Base-by-base conservation (phyloP, 1,140 invertebrate species). In the Ctenoplectra terminalis region DNA sequence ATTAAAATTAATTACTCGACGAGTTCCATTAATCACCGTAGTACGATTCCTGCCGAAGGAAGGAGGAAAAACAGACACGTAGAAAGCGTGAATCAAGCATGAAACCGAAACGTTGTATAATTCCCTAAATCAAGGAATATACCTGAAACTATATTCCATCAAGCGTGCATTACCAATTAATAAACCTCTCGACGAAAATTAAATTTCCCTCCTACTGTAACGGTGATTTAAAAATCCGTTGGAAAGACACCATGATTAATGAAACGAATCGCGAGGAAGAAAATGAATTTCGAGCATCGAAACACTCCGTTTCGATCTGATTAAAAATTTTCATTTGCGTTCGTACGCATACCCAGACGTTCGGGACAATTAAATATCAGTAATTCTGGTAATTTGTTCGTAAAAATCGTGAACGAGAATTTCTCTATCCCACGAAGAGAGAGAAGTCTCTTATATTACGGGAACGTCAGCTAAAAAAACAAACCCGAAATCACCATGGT, bases 1-100 rank as follows among this genome's bases (percentile, higher is more conserved):
- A 70, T 70, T 70, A 54, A 31, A 70, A 70, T 70, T 70, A 70
- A 70, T 70, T 54, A 52, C 50, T 54, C 50, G 20, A 5, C 31
- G 67, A 26, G 48, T 20, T 7, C 23, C 31, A 54, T 70, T 70
- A 70, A 54, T 70, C 50, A 70, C 66, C 2, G 46, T 26, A 6
- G 66, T 17, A 7, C 46, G 15, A 26, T 37, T 20, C 20, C 31
- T 17, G 6, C 11, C 15, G 6, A 34, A 8, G 23, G 31, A 29
- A 17, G 2, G 23, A 54, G 31, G 48, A 70, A 54, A 70, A 70
- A 70, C 46, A 9, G 46, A 2, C 20, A 34, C 7, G 17, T 23
- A 3, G 8, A 20, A 29, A 7, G 29, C 20, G 26, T n/a, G 15
- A 58, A 58, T 58, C 13, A 58, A 58, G 17, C 56, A 29, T 29